Base-by-base conservation (phyloP, 2,797 vertebrate genomes). In the Gallirallus australis region DNA sequence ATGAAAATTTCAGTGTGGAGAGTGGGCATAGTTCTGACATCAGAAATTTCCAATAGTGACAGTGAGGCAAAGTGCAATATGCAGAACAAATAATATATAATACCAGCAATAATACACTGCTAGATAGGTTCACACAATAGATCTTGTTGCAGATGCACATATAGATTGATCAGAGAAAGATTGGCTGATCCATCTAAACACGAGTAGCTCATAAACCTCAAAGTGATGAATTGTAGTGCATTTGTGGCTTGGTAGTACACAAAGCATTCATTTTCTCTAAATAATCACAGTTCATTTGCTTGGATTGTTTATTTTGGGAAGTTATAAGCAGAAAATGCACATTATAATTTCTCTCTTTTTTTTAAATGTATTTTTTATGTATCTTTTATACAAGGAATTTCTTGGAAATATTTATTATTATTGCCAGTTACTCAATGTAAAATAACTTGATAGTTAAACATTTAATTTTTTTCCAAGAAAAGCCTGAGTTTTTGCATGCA, bases 281-380 rank as follows among this genome's bases (percentile, higher is more conserved):
- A 80, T 47, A n/a, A 96, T 42, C 33, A 47, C n/a, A 47, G n/a
- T 27, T 81, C 23, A 35, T 93, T 97, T 90, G 24, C 40, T 86
- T 66, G 19, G 27, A 81, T 84, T 80, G 37, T 81, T 92, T 75
- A 45, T 31, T 73, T 94, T 82, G 10, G 69, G 42, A 82, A 73
- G 15, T 54, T 91, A 63, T 25, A 86, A 80, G 16, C 27, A 91
- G 40, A 94, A 94, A 94, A 92, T 59, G 15, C 30, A 84, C 30
- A 53, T 56, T 20, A 24, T 35, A 31, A 30, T 70, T 87, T 66
- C 37, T 89, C 48, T 4, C 48, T 4, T 15, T 79, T 52, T 39
- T 27, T 25, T 6, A 37, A 50, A 25, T 31, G 21, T 68, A 7
- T 59, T 37, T 85, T 25, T 16, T 39, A n/a, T 31, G 6, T 52